Conservation (phyloP, 2,113 vertebrate species). For the Scalopus aquaticus region DNA sequence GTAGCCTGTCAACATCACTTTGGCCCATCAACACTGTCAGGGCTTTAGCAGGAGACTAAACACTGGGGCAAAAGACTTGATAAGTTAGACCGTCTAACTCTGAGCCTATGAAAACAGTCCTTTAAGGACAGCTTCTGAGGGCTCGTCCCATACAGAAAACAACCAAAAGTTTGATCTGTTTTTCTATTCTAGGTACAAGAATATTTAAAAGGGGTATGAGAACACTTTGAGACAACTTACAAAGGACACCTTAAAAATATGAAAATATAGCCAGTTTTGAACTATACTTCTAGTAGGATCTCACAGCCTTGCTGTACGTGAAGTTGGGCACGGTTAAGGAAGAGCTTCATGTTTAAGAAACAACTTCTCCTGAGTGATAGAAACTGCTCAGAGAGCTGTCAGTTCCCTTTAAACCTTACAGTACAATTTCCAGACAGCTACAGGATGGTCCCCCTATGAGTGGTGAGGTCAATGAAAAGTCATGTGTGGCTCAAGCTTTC, state of each 20-base stretch:
- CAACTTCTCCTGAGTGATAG: conserved; percentile 32
- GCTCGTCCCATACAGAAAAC: background rate
- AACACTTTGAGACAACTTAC: background rate
- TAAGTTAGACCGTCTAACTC: conserved; percentile 23
- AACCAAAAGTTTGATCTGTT: background rate
- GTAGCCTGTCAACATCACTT: conserved; percentile 68
- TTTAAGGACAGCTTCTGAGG: conserved; percentile 11
- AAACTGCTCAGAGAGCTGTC: conserved; percentile 53
- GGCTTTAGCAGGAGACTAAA: conserved; percentile 69
- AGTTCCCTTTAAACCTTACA: conserved; percentile 35
- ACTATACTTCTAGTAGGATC: background rate
- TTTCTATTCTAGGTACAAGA: background rate
- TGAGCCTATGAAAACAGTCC: background rate
- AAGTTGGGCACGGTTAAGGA: background rate
- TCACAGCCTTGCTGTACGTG: background rate
- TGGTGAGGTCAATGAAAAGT: conserved; percentile 58
- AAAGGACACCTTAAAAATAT: background rate
- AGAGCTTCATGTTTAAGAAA: conserved; percentile 56
- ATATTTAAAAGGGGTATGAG: background rate
- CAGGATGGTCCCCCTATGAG: background rate
- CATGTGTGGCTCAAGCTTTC: conserved; percentile 45
- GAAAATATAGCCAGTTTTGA: conserved; percentile 13
- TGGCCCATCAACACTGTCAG: conserved; percentile 58
- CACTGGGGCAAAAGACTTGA: conserved; percentile 52
- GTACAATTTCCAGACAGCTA: conserved; percentile 58